Base-by-base conservation (phyloP, 2,113 vertebrate species). In the Tychaedon coryphoeus region DNA sequence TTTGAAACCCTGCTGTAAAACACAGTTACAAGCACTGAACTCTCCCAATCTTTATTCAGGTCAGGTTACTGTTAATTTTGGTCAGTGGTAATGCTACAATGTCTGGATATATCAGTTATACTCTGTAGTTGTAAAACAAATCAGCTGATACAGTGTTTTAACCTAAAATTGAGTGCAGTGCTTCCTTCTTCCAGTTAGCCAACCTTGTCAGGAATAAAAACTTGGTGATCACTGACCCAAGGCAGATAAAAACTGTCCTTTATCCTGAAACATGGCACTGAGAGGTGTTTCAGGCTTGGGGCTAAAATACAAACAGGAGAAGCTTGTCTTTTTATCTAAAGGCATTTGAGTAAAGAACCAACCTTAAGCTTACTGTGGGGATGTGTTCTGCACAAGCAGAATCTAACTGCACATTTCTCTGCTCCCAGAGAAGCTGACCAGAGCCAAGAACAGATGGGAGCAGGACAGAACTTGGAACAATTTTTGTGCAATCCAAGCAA, bases 391-490 rank as follows among this genome's bases (percentile, higher is more conserved):
- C 78, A 70, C 58, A 66, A 76, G 26, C 19, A 31, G 54, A 86
- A 82, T 64, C 47, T 17, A 50, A 87, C 15, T 45, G 34, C 77
- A 58, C 23, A 33, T 78, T 90, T 90, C 71, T 36, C 53, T 90
- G 78, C 51, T 86, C 51, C 64, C 38, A 42, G n/a, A n/a, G 47
- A 82, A 76, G 74, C 4, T 7, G 2, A 33, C 33, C 34, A 87
- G 74, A 92, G 79, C 54, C 83, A 84, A 77, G 83, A 93, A 86
- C 89, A 95, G 80, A 88, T 62, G 81, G 64, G 43, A 95, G 64
- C 51, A 74, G 47, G 67, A 80, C 60, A 83, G 43, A 90, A 87
- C 58, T 76, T 91, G 47, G 70, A 95, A 88, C 11, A 73, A 62
- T 23, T 74, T 76, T 87, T 89, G 53, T 66, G 45, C 75, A 60